Percentiles rank a stretch among this genome's conserved stretches.
Evolutionary conservation across 2,113 vertebrate species (phyloP).

Genomic region (Myiagra hebetior): DNA sequence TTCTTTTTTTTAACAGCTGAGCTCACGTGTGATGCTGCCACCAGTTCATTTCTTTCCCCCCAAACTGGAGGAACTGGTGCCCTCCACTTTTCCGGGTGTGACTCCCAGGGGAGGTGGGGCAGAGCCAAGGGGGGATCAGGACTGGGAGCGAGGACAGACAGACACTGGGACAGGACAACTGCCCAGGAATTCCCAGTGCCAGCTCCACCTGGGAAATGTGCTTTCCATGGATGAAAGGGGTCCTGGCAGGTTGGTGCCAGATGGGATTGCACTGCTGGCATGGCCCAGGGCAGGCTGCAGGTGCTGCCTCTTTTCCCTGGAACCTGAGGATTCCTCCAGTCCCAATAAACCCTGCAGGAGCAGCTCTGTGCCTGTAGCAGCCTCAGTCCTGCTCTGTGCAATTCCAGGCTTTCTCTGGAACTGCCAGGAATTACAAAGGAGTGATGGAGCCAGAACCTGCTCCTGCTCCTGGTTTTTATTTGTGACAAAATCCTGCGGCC

Average conservation of each 20-base stretch:
- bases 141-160: background rate
- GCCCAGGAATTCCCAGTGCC: background rate
- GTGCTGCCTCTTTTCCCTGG: background rate
- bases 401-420: background rate
- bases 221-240: background rate
- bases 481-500: background rate
- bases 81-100: background rate
- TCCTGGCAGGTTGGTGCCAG: background rate
- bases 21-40: background rate
- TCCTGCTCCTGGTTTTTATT: background rate
- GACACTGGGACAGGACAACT: background rate
- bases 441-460: background rate
- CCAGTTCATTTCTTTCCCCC: background rate
- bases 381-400: background rate
- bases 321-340: background rate
- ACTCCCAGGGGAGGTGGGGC: background rate
- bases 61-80: background rate
- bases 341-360: background rate
- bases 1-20: background rate
- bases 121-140: rapidly evolving
- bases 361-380: background rate
- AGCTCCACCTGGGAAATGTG: background rate
- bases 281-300: background rate
- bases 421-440: background rate
- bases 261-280: too few relatives aligned